Conservation (phyloP, 2,113 vertebrate species). For the Lasiurus cinereus region DNA sequence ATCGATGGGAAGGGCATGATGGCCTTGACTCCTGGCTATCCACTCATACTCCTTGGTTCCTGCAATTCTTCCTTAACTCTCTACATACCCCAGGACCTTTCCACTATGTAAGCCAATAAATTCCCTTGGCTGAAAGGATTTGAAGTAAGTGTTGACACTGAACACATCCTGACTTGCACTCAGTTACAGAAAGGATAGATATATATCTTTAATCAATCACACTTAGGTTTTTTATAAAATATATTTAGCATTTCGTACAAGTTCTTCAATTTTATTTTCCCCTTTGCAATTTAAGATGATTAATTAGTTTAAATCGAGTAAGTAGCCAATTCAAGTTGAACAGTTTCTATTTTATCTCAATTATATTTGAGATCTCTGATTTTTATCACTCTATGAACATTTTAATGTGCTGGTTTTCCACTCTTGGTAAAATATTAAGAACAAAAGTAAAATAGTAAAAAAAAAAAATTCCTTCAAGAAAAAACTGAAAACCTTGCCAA, state of each 20-base stretch:
- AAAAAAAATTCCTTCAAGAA: background rate
- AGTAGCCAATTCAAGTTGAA: constrained; percentile 68
- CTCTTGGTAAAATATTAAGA: constrained; percentile 69
- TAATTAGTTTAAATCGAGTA: constrained; percentile 71
- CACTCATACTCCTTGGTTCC: too few relatives aligned
- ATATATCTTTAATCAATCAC: constrained; percentile 56
- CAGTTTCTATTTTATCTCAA: constrained; percentile 63
- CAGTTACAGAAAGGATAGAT: background rate
- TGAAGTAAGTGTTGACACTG: background rate
- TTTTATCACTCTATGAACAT: constrained; percentile 60
- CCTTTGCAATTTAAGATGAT: constrained; percentile 72
- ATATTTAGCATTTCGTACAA: constrained; percentile 61
- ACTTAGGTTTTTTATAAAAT: constrained; percentile 24
- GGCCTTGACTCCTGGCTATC: background rate
- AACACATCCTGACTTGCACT: background rate
- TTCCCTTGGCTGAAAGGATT: background rate
- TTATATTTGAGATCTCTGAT: constrained; percentile 55
- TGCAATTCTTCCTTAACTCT: background rate
- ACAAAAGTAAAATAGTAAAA: background rate
- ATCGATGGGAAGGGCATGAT: fast-evolving
- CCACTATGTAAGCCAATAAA: background rate
- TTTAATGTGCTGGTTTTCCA: constrained; percentile 66
- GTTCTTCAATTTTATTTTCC: constrained; percentile 62
- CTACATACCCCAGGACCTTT: background rate
- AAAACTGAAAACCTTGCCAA: constrained; percentile 35